Conservation (phyloP, 64 coral and sea anemone genomes). For the Acropora yongei region DNA sequence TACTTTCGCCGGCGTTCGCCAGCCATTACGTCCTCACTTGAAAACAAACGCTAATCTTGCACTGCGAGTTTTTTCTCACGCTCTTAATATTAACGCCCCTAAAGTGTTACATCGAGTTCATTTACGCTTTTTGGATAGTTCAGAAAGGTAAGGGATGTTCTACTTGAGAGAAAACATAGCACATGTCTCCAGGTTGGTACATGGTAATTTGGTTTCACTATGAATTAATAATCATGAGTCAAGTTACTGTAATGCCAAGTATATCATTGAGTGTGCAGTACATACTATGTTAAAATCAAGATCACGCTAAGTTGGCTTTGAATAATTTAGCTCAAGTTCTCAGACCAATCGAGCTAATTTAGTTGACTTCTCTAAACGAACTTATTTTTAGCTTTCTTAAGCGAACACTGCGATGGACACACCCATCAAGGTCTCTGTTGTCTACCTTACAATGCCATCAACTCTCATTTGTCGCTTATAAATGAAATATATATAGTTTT, state of each 20-base stretch:
- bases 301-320: no score
- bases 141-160: no score
- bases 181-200: not conserved
- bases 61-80: not conserved
- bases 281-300: no score
- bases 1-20: not conserved
- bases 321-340: no score
- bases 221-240: not conserved
- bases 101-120: not conserved
- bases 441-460: no score
- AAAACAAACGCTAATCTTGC: slow-evolving; percentile 6
- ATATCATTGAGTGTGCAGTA: not conserved
- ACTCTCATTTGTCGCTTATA: no score
- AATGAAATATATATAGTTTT: no score
- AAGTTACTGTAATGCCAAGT: not conserved
- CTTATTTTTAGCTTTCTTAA: no score
- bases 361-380: no score
- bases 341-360: no score
- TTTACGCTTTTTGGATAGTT: not conserved
- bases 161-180: not conserved
- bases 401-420: no score
- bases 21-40: not conserved
- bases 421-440: no score
- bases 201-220: not conserved
- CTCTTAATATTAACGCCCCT: not conserved